Conservation (phyloP, 2,888 invertebrate species). For the Steromphala cineraria region DNA sequence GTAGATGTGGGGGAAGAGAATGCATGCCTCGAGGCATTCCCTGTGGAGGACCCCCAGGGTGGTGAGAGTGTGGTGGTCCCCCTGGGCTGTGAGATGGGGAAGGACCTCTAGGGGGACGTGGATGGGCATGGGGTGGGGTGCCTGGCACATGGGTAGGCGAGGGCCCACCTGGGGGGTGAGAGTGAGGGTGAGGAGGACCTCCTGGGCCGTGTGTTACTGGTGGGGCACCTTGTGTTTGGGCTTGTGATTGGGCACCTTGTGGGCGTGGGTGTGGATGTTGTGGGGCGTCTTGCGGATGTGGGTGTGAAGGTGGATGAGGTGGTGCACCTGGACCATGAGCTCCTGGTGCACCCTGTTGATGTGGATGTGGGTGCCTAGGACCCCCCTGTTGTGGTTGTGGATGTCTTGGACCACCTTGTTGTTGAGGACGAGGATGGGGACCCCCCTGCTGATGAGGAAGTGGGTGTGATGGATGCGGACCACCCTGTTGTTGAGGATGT, state of each 20-base stretch:
- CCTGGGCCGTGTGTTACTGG: not conserved
- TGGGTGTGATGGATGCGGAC: constrained; percentile 7
- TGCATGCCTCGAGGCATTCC: not conserved
- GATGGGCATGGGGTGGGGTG: not conserved
- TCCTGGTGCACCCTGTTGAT: not conserved
- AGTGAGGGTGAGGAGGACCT: not conserved
- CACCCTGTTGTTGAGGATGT: constrained; percentile 8
- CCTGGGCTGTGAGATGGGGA: not conserved
- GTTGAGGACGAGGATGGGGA: not conserved
- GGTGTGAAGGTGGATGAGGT: not conserved
- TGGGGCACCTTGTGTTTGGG: not conserved
- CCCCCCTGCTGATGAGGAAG: not conserved
- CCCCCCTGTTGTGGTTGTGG: not conserved
- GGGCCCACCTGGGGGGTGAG: not conserved
- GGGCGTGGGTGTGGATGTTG: not conserved
- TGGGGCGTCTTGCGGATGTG: not conserved
- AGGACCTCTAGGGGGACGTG: not conserved
- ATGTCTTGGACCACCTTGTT: too few relatives aligned
- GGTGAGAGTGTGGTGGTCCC: not conserved
- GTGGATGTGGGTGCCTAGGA: not conserved
- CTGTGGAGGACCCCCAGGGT: not conserved
- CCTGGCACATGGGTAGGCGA: not conserved
- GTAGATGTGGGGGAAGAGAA: not conserved
- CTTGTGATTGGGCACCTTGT: not conserved
- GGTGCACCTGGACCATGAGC: not conserved